Conservation (phyloP, 2,888 invertebrate species). For the Dryobotodes eremita region DNA sequence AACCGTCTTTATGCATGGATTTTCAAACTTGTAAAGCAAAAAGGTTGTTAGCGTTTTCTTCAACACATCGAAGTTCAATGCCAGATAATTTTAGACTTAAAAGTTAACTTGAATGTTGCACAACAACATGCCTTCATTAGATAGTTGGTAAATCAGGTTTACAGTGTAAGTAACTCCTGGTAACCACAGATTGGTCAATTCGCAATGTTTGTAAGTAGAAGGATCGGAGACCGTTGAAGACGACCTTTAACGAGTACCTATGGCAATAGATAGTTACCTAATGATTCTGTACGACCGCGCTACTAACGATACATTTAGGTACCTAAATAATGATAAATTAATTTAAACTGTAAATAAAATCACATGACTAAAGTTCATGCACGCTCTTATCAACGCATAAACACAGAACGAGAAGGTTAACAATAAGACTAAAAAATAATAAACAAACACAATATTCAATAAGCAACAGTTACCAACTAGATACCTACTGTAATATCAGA, state of each 20-base stretch:
- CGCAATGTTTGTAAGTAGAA: background rate
- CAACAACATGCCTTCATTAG: background rate
- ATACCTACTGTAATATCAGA: slow-evolving; percentile 10
- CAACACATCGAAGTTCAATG: background rate
- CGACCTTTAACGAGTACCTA: background rate
- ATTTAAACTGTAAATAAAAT: slow-evolving; percentile 26
- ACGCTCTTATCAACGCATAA: background rate
- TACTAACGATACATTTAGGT: background rate
- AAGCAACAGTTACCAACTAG: slow-evolving; percentile 13
- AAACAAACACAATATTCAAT: slow-evolving; percentile 17
- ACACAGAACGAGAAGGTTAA: background rate
- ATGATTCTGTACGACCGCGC: background rate
- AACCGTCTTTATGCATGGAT: background rate
- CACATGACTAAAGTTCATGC: background rate
- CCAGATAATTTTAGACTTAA: background rate
- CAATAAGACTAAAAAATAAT: slow-evolving; percentile 7
- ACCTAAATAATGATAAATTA: background rate
- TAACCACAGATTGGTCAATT: background rate
- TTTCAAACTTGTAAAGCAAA: background rate
- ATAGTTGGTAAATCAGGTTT: background rate
- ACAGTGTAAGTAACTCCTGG: background rate
- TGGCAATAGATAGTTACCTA: background rate
- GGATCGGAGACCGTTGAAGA: background rate
- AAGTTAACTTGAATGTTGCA: background rate
- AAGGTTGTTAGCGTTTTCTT: no score